A percentile compares a stretch with the other conserved stretches of the same genome.
phyloP scores from a whole-genome alignment of 2,797 vertebrate species.

The Acanthis flammea region DNA sequence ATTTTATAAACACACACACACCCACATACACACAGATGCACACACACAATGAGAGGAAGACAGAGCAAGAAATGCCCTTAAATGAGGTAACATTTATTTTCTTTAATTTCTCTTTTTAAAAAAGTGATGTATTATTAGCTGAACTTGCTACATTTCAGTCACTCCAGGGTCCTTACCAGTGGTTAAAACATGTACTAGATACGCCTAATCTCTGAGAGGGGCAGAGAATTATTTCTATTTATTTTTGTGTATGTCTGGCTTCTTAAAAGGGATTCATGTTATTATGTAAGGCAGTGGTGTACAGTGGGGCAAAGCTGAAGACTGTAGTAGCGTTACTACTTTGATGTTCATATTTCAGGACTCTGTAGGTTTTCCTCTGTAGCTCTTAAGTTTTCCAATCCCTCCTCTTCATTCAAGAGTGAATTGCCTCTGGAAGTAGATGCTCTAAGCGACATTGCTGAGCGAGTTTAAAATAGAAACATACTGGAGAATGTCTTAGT shows the following conservation, averaged over 20 bases:
- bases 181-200: background rate
- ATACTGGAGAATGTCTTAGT: background rate
- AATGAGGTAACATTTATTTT: background rate
- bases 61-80: background rate
- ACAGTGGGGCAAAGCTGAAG: background rate
- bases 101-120: background rate
- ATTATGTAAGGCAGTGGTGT: constrained; percentile 4
- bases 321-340: background rate
- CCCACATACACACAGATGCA: background rate
- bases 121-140: background rate
- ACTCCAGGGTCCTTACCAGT: background rate
- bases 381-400: constrained; percentile 21
- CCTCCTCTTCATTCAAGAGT: constrained; percentile 9
- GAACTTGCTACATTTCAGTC: background rate
- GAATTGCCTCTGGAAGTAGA: constrained; percentile 35
- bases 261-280: background rate
- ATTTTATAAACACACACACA: background rate
- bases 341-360: background rate
- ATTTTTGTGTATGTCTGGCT: background rate
- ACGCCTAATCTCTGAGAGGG: background rate
- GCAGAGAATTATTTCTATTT: constrained; percentile 1
- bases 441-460: constrained; percentile 17
- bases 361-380: background rate
- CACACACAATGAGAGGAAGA: background rate
- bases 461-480: constrained; percentile 30